Conservation (phyloP, 2,113 vertebrate genomes). For the Aegotheles bennettii region DNA sequence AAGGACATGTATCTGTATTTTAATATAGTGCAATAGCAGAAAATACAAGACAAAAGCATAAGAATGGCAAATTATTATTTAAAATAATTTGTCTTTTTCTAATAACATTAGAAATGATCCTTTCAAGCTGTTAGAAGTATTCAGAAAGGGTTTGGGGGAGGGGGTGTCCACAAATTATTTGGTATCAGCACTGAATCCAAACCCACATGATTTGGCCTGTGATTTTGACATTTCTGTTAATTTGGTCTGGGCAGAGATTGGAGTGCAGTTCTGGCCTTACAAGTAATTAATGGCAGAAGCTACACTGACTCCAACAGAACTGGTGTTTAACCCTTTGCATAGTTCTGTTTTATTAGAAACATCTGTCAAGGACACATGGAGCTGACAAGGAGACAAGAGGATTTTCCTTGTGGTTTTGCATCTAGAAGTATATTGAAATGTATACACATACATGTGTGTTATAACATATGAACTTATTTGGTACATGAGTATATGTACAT, state of each 20-base stretch:
- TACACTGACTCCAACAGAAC: not conserved
- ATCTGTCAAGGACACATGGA: not conserved
- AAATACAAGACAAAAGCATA: not conserved
- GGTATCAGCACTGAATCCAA: not conserved
- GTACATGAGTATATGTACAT: not conserved
- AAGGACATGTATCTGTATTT: not conserved
- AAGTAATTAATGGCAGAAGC: not conserved
- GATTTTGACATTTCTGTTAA: not conserved
- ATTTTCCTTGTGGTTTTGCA: not conserved
- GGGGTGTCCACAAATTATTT: not conserved
- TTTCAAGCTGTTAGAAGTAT: not conserved
- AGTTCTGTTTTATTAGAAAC: not conserved
- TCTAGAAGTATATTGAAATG: not conserved
- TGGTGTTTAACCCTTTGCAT: not conserved
- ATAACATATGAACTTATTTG: not conserved
- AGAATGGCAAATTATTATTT: not conserved
- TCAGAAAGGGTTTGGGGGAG: not conserved
- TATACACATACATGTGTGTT: not conserved
- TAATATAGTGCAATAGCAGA: not conserved
- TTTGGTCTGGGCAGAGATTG: not conserved
- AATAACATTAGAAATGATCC: not conserved
- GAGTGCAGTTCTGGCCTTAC: not conserved
- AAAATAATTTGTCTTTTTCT: not conserved
- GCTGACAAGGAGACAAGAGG: not conserved
- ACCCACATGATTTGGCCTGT: fast-evolving